Evolutionary conservation across 2,888 invertebrate species (phyloP).

Genomic region (Pachydiplax longipennis): DNA sequence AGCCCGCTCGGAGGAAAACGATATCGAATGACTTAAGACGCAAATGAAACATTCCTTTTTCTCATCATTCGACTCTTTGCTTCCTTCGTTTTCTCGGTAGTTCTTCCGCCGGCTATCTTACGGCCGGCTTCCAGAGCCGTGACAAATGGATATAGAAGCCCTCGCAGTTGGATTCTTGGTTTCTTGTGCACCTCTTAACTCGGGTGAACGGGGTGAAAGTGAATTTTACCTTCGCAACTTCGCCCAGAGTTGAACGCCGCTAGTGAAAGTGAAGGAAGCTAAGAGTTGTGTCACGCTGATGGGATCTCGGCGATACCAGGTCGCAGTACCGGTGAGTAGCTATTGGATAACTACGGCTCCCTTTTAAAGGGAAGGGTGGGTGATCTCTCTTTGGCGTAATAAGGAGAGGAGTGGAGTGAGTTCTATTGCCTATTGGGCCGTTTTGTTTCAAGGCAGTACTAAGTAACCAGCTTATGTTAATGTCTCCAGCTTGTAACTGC

Average conservation of each 20-base stretch:
- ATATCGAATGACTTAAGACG: background rate
- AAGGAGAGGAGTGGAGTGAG: background rate
- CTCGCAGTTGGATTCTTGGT: slow-evolving; percentile 16
- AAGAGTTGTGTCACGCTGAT: slow-evolving; percentile 42
- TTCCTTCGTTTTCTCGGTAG: background rate
- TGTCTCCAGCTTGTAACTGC: background rate
- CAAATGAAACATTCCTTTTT: too few relatives aligned
- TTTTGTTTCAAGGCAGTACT: background rate
- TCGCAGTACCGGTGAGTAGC: slow-evolving; percentile 42
- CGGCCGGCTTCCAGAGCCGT: slow-evolving; percentile 3
- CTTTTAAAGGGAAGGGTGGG: background rate
- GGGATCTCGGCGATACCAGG: slow-evolving; percentile 44
- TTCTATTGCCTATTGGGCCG: background rate
- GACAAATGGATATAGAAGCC: slow-evolving; percentile 38
- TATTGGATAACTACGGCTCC: background rate
- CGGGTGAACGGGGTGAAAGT: slow-evolving; percentile 33
- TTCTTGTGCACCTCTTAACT: slow-evolving; percentile 3
- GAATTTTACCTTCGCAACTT: slow-evolving; percentile 36
- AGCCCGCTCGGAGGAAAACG: background rate
- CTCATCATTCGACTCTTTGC: background rate
- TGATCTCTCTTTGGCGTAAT: slow-evolving; percentile 1
- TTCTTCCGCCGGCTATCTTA: background rate
- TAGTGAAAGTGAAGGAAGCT: slow-evolving; percentile 25
- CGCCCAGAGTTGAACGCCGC: slow-evolving; percentile 1
- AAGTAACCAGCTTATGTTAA: background rate